These are phyloP conservation scores for Pleuronectes platessa DNA, from an alignment of 2,113 vertebrate genomes.

Conservation along the genomic window DNA sequence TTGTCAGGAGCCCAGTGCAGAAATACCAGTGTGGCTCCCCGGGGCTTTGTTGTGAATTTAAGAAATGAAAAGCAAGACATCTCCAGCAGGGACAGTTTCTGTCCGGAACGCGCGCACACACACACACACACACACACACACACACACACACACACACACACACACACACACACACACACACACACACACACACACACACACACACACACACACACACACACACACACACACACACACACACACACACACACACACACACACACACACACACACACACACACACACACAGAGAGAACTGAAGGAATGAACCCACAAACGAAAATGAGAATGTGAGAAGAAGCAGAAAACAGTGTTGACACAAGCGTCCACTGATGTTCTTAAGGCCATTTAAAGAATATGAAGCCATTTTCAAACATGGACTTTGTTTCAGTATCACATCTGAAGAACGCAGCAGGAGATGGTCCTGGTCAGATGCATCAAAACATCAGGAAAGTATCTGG, in stretches of 20 bases:
- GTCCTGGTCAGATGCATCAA: not conserved
- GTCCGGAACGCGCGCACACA: constrained; percentile 19
- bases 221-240: constrained; percentile 21
- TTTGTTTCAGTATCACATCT: not conserved
- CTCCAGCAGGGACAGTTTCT: constrained; percentile 41
- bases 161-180: constrained; percentile 10
- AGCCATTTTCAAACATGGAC: too few species aligned
- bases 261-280: constrained; percentile 21
- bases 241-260: constrained; percentile 27
- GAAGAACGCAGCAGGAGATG: not conserved
- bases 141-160: not conserved
- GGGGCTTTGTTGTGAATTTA: constrained; percentile 47
- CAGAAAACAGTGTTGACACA: not conserved
- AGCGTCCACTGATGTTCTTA: constrained; percentile 8
- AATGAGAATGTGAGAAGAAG: constrained; percentile 37
- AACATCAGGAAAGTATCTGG: not conserved
- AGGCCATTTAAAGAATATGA: constrained; percentile 25
- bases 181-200: constrained; percentile 9
- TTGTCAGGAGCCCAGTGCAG: constrained; percentile 22
- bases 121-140: constrained; percentile 28
- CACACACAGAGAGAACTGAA: constrained; percentile 20
- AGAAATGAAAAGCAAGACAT: constrained; percentile 61
- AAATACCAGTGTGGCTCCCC: constrained; percentile 47
- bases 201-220: constrained; percentile 21
- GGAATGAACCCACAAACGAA: constrained; percentile 41